Conservation (phyloP, 1,140 invertebrate genomes). For the Tachypleus tridentatus region DNA sequence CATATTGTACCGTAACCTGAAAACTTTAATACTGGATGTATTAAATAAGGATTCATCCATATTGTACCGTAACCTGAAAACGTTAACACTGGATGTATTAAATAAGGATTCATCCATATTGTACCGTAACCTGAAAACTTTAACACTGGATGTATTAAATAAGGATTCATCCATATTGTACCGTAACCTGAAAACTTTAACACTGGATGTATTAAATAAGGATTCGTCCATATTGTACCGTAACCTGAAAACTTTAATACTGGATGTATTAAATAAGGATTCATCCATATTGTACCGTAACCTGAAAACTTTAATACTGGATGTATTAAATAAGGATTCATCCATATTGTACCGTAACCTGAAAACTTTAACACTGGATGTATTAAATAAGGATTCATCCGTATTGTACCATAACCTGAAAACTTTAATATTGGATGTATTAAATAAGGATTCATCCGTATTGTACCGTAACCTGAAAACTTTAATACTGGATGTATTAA, state of each 20-base stretch:
- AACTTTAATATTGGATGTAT: not conserved
- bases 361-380: not conserved
- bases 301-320: constrained; percentile 75
- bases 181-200: too few relatives aligned
- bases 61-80: not conserved
- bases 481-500: not conserved
- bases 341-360: not conserved
- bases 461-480: not conserved
- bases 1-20: not conserved
- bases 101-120: not conserved
- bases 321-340: constrained; percentile 47
- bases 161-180: too few relatives aligned
- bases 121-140: too few relatives aligned
- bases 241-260: too few relatives aligned
- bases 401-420: not conserved
- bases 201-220: too few relatives aligned
- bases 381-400: not conserved
- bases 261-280: constrained; percentile 43
- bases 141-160: too few relatives aligned
- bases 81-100: not conserved
- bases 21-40: not conserved
- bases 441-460: not conserved
- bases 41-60: not conserved
- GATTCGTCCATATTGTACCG: too few relatives aligned
- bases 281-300: constrained; percentile 79